Percentiles rank a stretch among this genome's conserved stretches.
Conservation (phyloP, 2,888 invertebrate genomes). For the Atrina japonica region DNA sequence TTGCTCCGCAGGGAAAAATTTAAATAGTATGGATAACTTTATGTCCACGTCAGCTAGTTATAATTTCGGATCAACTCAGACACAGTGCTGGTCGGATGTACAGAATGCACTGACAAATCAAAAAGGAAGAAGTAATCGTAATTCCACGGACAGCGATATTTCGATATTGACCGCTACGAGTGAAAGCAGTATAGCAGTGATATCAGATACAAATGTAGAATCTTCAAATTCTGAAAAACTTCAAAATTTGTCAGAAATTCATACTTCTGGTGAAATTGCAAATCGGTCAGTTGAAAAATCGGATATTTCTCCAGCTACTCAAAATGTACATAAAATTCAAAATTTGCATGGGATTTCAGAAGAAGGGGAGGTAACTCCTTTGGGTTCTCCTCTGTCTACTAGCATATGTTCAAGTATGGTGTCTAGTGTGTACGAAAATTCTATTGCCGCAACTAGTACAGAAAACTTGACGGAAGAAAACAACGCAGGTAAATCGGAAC, state of each 20-base stretch:
- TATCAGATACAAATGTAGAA: constrained; percentile 53
- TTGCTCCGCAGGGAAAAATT: constrained; percentile 16
- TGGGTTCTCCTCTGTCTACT: constrained; percentile 69
- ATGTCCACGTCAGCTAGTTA: constrained; percentile 3
- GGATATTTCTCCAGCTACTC: background rate
- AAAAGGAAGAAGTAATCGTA: constrained; percentile 5
- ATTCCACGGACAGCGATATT: constrained; percentile 84
- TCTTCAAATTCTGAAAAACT: constrained; percentile 12
- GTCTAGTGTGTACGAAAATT: constrained; percentile 74
- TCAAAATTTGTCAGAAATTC: background rate
- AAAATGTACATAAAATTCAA: constrained; percentile 1
- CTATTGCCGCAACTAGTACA: constrained; percentile 47
- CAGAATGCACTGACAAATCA: constrained; percentile 12
- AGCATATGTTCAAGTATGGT: constrained; percentile 76
- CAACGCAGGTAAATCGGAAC: background rate
- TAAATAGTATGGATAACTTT: constrained; percentile 14
- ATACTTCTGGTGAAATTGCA: no score
- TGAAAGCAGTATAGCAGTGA: constrained; percentile 85
- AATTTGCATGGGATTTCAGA: constrained; percentile 38
- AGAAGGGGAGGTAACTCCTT: constrained; percentile 56
- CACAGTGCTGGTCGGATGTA: constrained; percentile 38
- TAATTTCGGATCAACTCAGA: constrained; percentile 10
- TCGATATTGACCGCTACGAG: constrained; percentile 88
- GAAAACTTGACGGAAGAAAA: constrained; percentile 39
- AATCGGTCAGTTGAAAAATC: no score